These are phyloP conservation scores for Yoshiicerus persimilis DNA, from an alignment of 1,140 invertebrate species.

Conservation along the genomic window DNA sequence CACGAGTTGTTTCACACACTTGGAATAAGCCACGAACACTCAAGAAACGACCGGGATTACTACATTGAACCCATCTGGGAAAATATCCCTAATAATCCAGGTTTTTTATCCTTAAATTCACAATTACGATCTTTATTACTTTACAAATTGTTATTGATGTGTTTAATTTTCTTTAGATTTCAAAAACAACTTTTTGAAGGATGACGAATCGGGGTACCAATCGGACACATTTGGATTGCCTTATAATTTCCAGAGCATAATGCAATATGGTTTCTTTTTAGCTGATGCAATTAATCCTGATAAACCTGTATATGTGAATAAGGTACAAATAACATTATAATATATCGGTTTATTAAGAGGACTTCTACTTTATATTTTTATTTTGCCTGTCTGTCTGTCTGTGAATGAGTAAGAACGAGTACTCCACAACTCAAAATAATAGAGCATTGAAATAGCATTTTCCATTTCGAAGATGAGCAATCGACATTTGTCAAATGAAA, in stretches of 20 bases:
- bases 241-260: background rate
- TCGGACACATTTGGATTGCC: background rate
- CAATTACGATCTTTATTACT: too few species aligned
- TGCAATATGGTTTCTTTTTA: background rate
- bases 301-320: background rate
- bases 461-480: too few species aligned
- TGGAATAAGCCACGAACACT: slow-evolving; percentile 62
- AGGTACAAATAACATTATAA: background rate
- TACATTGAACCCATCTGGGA: slow-evolving; percentile 58
- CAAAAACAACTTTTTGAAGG: background rate
- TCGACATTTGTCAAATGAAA: too few species aligned
- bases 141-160: too few species aligned
- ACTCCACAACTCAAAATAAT: too few species aligned
- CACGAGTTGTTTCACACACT: slow-evolving; percentile 62
- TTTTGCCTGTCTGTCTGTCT: too few species aligned
- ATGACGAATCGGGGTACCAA: background rate
- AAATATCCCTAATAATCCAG: slow-evolving; percentile 54
- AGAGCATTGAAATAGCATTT: too few species aligned
- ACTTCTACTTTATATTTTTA: background rate
- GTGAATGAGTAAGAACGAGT: too few species aligned
- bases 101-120: background rate
- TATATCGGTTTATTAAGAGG: background rate
- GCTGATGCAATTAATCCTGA: background rate
- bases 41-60: slow-evolving; percentile 59
- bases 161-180: too few species aligned